Conservation (phyloP, 2,888 invertebrate genomes). For the Andrena camellia region DNA sequence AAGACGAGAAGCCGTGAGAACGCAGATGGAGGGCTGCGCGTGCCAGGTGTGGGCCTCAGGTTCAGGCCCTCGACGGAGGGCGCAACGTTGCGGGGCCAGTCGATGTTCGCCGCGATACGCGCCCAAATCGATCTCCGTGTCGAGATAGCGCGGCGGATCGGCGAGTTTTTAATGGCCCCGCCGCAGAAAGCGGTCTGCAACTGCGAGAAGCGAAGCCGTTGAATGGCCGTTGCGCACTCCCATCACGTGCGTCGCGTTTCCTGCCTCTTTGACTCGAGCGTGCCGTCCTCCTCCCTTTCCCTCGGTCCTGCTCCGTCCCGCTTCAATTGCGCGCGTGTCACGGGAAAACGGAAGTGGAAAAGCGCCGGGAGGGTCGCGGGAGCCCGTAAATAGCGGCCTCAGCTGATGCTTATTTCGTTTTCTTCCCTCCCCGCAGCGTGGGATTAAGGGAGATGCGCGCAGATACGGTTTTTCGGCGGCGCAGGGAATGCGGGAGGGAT, state of each 20-base stretch:
- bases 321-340: constrained; percentile 10
- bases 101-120: constrained; percentile 68
- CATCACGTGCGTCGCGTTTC: constrained; percentile 71
- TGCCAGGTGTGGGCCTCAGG: constrained; percentile 68
- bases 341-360: constrained; percentile 51
- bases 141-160: constrained; percentile 59
- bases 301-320: background rate
- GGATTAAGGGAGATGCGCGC: background rate
- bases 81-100: constrained; percentile 52
- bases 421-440: background rate
- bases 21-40: constrained; percentile 70
- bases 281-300: constrained; percentile 50
- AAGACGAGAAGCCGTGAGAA: constrained; percentile 62
- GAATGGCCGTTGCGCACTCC: constrained; percentile 63
- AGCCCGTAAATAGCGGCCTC: constrained; percentile 16
- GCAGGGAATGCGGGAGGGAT: background rate
- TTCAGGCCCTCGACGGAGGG: constrained; percentile 38
- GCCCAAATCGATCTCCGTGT: constrained; percentile 53
- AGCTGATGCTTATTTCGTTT: background rate
- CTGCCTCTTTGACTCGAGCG: constrained; percentile 56
- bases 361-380: constrained; percentile 7
- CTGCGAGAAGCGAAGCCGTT: constrained; percentile 11
- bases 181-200: constrained; percentile 47
- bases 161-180: constrained; percentile 65
- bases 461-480: background rate